Evolutionary conservation across 1,140 invertebrate genomes (phyloP).

Genomic region (Drosophila punjabiensis): DNA sequence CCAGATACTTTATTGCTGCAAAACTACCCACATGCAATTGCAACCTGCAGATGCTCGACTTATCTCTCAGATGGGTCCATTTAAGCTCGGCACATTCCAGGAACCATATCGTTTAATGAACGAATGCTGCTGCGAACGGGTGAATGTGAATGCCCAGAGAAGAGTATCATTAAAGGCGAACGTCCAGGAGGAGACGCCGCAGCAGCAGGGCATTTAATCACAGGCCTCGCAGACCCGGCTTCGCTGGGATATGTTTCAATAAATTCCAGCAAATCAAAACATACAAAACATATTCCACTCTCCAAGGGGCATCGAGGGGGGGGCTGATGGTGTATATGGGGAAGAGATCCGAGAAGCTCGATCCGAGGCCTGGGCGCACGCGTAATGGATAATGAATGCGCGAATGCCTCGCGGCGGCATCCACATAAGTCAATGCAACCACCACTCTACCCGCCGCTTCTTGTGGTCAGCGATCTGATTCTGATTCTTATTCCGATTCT

Average conservation of each 20-base stretch:
- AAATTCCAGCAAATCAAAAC: conserved; percentile 81
- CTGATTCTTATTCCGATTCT: conserved; percentile 36
- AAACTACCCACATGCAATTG: conserved; percentile 34
- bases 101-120: conserved; percentile 71
- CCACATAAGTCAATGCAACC: conserved; percentile 58
- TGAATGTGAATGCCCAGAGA: conserved; percentile 5
- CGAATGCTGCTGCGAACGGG: conserved; percentile 22
- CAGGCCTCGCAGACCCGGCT: conserved; percentile 38
- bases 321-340: neutral
- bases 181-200: conserved; percentile 15
- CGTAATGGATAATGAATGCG: conserved; percentile 78
- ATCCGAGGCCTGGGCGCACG: conserved; percentile 46
- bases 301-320: conserved; percentile 7
- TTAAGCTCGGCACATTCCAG: conserved; percentile 53
- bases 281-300: conserved; percentile 41
- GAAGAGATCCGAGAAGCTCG: conserved; percentile 13
- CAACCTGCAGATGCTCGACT: conserved; percentile 33
- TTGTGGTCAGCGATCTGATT: conserved; percentile 42
- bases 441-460: neutral
- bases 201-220: conserved; percentile 69
- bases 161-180: conserved; percentile 70
- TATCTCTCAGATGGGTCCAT: conserved; percentile 37
- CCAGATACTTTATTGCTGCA: conserved; percentile 11
- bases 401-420: conserved; percentile 70
- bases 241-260: conserved; percentile 74